Conservation (phyloP, 2,888 invertebrate species). For the Cataglyphis livida region DNA sequence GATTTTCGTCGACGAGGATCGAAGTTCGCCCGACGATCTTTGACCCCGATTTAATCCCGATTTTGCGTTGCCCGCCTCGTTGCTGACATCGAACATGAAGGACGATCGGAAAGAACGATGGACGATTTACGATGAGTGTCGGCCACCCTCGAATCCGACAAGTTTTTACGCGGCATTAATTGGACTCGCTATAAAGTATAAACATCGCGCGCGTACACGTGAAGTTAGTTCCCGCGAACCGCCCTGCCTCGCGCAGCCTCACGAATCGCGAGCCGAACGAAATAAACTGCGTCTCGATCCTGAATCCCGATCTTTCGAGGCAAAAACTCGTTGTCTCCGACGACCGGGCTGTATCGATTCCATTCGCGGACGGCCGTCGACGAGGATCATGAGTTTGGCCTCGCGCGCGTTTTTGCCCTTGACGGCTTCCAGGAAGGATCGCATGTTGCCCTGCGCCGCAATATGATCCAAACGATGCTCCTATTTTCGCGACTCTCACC, state of each 20-base stretch:
- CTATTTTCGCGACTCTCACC: conserved; percentile 25
- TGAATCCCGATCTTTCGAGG: conserved; percentile 62
- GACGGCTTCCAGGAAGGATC: conserved; percentile 53
- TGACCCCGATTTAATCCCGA: background rate
- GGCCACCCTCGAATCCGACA: conserved; percentile 82
- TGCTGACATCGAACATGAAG: background rate
- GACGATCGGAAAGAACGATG: conserved; percentile 16
- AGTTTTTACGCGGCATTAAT: conserved; percentile 83
- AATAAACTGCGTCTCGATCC: conserved; percentile 78
- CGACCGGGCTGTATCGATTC: conserved; percentile 71
- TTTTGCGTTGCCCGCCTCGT: background rate
- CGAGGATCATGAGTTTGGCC: background rate
- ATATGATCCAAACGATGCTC: background rate
- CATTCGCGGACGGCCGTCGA: conserved; percentile 47
- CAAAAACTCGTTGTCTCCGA: conserved; percentile 85
- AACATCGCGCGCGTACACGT: conserved; percentile 63
- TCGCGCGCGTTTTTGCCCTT: conserved; percentile 43
- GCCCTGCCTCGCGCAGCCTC: conserved; percentile 72
- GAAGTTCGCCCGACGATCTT: background rate
- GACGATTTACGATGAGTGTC: conserved; percentile 73
- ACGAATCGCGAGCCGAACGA: conserved; percentile 76
- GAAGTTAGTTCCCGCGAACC: conserved; percentile 64
- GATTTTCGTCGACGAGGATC: background rate
- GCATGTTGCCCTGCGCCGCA: background rate
- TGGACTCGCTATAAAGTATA: conserved; percentile 83